phyloP scores from a whole-genome alignment of 2,113 vertebrate species.

The Callipepla californica region DNA sequence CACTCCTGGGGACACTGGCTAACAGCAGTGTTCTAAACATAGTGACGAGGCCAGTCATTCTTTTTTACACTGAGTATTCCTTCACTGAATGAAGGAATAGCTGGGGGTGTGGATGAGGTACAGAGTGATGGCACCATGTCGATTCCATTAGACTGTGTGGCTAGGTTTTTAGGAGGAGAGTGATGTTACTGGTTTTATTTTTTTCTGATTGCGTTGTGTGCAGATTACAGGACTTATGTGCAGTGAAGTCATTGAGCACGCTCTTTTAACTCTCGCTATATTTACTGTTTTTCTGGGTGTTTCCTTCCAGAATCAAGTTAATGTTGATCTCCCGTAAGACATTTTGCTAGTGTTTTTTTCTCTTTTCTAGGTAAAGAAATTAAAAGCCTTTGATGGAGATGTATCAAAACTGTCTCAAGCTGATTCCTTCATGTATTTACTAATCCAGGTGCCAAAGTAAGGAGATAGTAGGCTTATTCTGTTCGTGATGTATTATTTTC shows the following conservation, averaged over 20 bases:
- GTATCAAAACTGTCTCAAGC: conserved; percentile 92
- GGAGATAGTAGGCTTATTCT: conserved; percentile 48
- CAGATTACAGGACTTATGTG: not conserved
- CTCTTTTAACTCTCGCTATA: not conserved
- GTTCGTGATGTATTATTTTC: not conserved
- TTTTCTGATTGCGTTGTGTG: not conserved
- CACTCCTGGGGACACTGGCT: not conserved
- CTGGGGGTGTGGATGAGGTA: not conserved
- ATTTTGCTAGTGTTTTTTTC: conserved; percentile 35
- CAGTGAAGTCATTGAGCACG: not conserved
- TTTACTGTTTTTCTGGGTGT: not conserved
- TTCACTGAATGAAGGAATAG: not conserved
- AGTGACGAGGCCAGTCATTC: not conserved
- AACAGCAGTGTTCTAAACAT: not conserved
- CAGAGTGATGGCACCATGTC: rapidly evolving
- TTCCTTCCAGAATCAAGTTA: conserved; percentile 8
- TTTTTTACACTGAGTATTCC: not conserved
- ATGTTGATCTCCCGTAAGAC: conserved; percentile 1
- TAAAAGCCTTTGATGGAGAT: conserved; percentile 90
- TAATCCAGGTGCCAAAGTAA: conserved; percentile 97
- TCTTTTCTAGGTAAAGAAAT: conserved; percentile 87
- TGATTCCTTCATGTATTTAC: conserved; percentile 92
- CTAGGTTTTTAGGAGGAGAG: not conserved
- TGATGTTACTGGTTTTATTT: not conserved
- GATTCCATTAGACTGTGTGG: not conserved